Evolutionary conservation across 2,888 invertebrate genomes (phyloP).

Genomic region (Leistus spinibarbis): DNA sequence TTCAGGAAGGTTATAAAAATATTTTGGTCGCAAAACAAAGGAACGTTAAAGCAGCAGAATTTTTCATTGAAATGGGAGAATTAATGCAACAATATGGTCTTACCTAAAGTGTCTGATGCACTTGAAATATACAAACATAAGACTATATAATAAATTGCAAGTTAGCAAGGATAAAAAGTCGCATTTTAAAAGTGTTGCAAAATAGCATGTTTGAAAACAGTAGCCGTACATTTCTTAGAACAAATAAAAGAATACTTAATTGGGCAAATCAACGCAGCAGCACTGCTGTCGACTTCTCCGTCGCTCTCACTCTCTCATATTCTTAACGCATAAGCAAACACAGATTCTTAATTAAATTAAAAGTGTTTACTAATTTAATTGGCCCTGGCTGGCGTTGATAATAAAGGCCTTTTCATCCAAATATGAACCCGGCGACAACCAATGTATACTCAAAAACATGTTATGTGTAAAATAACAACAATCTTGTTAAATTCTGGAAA

Average conservation of each 20-base stretch:
- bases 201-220: neutral
- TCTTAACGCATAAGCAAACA: constrained; percentile 11
- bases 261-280: neutral
- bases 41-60: neutral
- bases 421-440: neutral
- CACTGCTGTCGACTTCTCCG: neutral
- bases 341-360: constrained; percentile 16
- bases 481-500: too few species aligned
- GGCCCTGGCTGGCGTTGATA: neutral
- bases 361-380: constrained; percentile 19
- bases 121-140: neutral
- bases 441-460: neutral
- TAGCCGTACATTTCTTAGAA: neutral
- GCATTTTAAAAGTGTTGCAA: neutral
- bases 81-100: neutral
- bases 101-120: neutral
- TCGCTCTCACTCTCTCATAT: neutral
- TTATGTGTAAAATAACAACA: too few species aligned
- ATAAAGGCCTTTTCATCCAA: constrained; percentile 9
- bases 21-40: neutral
- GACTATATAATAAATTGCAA: neutral
- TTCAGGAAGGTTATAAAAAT: neutral
- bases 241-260: constrained; percentile 7
- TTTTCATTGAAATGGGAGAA: neutral
- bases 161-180: neutral